Percentiles rank a stretch among this genome's conserved stretches.
Conservation (phyloP, 2,113 vertebrate species). For the Megaptera novaeangliae region DNA sequence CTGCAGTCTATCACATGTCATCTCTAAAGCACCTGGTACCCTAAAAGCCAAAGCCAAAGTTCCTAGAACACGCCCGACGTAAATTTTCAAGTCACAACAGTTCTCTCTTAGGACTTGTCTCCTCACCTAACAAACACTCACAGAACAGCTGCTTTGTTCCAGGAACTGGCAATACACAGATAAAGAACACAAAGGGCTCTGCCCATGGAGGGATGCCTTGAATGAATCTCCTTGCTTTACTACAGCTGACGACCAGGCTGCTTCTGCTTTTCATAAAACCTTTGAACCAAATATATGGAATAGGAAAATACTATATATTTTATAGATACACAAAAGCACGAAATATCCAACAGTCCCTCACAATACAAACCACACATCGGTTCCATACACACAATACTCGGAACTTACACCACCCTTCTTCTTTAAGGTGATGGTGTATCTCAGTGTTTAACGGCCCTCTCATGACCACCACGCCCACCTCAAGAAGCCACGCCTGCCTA, state of each 20-base stretch:
- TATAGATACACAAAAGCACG: background rate
- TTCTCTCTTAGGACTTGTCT: background rate
- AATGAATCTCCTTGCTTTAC: background rate
- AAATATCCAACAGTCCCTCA: background rate
- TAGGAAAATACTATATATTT: background rate
- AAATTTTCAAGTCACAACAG: too few relatives aligned
- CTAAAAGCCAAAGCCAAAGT: background rate
- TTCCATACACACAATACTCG: background rate
- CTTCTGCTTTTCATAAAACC: background rate
- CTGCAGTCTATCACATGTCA: background rate
- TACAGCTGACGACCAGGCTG: background rate
- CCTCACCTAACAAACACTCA: background rate
- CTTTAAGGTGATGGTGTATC: too few relatives aligned
- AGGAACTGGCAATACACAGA: background rate
- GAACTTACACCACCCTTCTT: background rate
- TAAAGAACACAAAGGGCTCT: background rate
- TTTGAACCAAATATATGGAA: background rate
- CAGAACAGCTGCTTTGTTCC: background rate
- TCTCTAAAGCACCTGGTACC: background rate
- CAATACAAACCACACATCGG: fast-evolving
- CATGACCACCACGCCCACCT: fast-evolving
- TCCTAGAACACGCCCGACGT: background rate
- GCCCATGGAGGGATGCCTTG: background rate
- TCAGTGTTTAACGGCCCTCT: too few relatives aligned
- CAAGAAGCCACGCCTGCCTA: slow-evolving; percentile 48